Conservation (phyloP, 1,140 invertebrate species). For the Drosophila paulistorum region DNA sequence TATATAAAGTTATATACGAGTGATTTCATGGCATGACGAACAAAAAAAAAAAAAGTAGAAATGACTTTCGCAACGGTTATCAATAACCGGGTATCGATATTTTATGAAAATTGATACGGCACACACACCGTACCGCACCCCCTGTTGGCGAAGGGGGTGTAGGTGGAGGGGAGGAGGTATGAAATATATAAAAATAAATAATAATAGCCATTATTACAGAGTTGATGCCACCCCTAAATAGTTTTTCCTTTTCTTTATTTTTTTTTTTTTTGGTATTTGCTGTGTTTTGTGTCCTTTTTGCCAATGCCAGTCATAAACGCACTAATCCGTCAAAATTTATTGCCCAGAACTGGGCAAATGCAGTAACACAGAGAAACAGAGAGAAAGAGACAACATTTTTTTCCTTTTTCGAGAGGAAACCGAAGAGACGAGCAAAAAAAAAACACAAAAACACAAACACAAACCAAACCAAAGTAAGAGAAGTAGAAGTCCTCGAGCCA, state of each 20-base stretch:
- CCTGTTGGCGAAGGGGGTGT: no score
- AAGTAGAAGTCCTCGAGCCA: slow-evolving; percentile 41
- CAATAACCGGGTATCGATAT: slow-evolving; percentile 78
- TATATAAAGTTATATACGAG: not conserved
- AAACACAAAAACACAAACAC: not conserved
- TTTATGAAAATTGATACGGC: slow-evolving; percentile 79
- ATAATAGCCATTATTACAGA: slow-evolving; percentile 75
- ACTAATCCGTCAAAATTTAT: slow-evolving; percentile 82
- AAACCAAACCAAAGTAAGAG: slow-evolving; percentile 15
- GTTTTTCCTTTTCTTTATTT: slow-evolving; percentile 45
- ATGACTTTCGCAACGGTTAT: slow-evolving; percentile 78
- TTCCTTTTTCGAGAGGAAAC: not conserved
- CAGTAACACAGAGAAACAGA: slow-evolving; percentile 11
- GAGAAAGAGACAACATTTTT: not conserved
- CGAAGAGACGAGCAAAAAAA: not conserved
- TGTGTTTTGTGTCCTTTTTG: slow-evolving; percentile 38
- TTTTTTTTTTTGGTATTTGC: slow-evolving; percentile 4
- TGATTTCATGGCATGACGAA: slow-evolving; percentile 24
- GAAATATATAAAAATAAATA: slow-evolving; percentile 70
- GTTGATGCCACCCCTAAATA: slow-evolving; percentile 72
- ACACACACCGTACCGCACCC: slow-evolving; percentile 31
- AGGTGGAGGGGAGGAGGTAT: not conserved
- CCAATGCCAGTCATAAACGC: slow-evolving; percentile 72
- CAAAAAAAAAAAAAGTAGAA: slow-evolving; percentile 44
- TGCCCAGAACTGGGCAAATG: slow-evolving; percentile 55